Base-by-base conservation (phyloP, 2,113 vertebrate genomes). In the Sylvilagus bachmani region DNA sequence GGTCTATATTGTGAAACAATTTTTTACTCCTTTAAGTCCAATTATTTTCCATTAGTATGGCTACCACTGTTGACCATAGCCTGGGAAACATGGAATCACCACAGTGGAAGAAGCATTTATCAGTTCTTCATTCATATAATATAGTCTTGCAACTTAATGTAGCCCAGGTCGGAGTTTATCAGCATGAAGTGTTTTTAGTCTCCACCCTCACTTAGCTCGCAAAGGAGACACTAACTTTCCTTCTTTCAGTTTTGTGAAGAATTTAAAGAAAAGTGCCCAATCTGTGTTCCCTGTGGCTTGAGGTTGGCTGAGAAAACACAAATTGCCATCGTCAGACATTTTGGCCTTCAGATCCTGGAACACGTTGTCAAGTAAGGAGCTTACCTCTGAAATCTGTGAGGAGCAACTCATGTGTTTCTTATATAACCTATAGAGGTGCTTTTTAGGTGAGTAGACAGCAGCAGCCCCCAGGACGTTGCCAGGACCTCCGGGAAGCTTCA, bases 311-410 rank as follows among this genome's bases (percentile, higher is more conserved):
- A 99, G 96, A 99, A 99, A 98, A 98, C 98, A 3, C 99, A 99
- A 74, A 97, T 99, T 12, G 98, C 99, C 89, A 98, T 99, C 91
- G 98, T 99, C 97, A 98, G 99, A 98, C 99, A 99, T 98, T 99
- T 99, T 94, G 99, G 99, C 82, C 98, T 99, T 97, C 99, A 99
- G 98, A 99, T 99, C 91, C 94, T 99, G 98, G 99, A 99, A 97
- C 99, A 99, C 74, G 99, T 99, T 93, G 99, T 99, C 97, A 99
- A 99, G 99, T 99, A 98, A 99, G 99, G 83, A 92, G 33, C 86
- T 95, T 44, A 44, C 86, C 97, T 86, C 44, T 51, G 7, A 78
- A 75, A 62, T 81, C 21, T 77, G 22, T 95, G 61, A 95, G 67
- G 53, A 82, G 12, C 73, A 77, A 38, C 53, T 93, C 55, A 87